phyloP scores from a whole-genome alignment of 2,888 invertebrate species.

The Dryadula phaetusa region DNA sequence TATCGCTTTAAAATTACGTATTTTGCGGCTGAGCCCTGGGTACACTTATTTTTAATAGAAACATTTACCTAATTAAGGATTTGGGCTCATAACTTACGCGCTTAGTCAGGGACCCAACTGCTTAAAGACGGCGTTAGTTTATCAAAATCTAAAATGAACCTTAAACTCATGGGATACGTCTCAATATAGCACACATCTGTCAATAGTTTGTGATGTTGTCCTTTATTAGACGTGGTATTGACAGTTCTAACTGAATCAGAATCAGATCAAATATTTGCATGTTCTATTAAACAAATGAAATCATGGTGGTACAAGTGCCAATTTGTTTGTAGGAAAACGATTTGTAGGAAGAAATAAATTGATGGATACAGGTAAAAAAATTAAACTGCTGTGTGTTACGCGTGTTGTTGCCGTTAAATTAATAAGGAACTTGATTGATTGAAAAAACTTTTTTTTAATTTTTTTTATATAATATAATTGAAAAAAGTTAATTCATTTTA shows the following conservation, averaged over 20 bases:
- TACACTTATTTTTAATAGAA: not conserved
- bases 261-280: constrained; percentile 73
- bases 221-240: constrained; percentile 74
- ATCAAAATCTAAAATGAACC: constrained; percentile 34
- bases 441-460: too few relatives aligned
- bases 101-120: not conserved
- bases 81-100: not conserved
- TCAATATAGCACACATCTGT: constrained; percentile 29
- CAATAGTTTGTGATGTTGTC: constrained; percentile 50
- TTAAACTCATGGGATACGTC: constrained; percentile 35
- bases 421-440: too few relatives aligned
- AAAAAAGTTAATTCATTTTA: too few relatives aligned
- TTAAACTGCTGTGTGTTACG: too few relatives aligned
- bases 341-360: constrained; percentile 46
- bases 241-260: constrained; percentile 70
- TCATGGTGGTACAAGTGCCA: constrained; percentile 59
- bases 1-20: too few relatives aligned
- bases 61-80: not conserved
- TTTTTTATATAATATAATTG: too few relatives aligned
- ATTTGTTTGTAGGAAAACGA: constrained; percentile 52
- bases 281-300: constrained; percentile 75
- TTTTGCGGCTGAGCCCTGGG: too few relatives aligned
- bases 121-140: not conserved
- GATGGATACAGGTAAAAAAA: too few relatives aligned
- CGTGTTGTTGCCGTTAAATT: too few relatives aligned